Evolutionary conservation across 2,888 invertebrate genomes (phyloP), one percentile per base, ranked within the genome.

Genomic region (Norana najaformis): DNA sequence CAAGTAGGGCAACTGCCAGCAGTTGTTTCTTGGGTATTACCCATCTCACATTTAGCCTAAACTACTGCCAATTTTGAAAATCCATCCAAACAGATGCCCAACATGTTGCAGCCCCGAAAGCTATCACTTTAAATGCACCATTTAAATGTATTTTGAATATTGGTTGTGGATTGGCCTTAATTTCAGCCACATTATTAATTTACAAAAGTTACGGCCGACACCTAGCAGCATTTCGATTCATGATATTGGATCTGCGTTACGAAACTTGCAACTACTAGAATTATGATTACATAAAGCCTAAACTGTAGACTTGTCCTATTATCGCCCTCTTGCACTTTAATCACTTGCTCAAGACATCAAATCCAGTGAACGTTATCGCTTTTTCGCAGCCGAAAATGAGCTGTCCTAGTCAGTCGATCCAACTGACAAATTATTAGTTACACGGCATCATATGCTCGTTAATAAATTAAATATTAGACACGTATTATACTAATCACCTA

Each of bases 401-500:
- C 30, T n/a, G n/a, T 69, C 6, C 11, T 69, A 69, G 30, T n/a
- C 69, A n/a, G 69, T 69, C 14, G 69, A 69, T 69, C n/a, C 30
- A 69, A 69, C 2, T 69, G 11, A 69, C 20, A 47, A 23, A 47
- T 23, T 4, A 47, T 13, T n/a, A 0, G n/a, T 16, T 16, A n/a
- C n/a, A n/a, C n/a, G 3, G 11, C 69, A 69, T 69, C 30, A 8
- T 69, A 69, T 69, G 69, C 69, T 69, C 30, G 69, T 69, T 69
- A 69, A n/a, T n/a, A n/a, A 69, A 69, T 69, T 69, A 69, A 69
- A 69, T 69, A n/a, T 69, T n/a, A 69, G n/a, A 69, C 69, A 69
- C 69, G 69, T 69, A 69, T 69, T 69, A 69, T n/a, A 30, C 30
- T 37, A 85, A 23, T 20, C 85, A 85, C 85, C 85, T 85, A 85